These are phyloP conservation scores for Luidia sarsii DNA, from an alignment of 53 echinoderm and acorn worm species.

Conservation along the genomic window DNA sequence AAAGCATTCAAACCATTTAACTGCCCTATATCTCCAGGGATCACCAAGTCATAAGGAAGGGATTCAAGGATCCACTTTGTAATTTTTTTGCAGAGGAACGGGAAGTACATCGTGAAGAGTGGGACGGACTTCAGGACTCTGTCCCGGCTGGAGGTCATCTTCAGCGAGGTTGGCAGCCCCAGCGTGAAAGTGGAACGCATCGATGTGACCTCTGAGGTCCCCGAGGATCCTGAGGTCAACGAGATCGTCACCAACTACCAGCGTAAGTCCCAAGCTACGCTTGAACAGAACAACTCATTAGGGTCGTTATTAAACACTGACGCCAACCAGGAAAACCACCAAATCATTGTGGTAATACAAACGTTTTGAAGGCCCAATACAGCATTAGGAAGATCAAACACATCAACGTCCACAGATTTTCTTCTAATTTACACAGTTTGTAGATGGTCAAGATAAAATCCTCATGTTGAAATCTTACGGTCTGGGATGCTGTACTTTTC, in stretches of 20 bases:
- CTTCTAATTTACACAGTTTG: too few species aligned
- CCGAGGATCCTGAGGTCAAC: conserved; percentile 67
- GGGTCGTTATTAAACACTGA: not conserved
- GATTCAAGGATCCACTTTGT: too few species aligned
- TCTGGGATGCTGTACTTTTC: too few species aligned
- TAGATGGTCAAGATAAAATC: too few species aligned
- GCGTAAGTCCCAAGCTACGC: conserved; percentile 71
- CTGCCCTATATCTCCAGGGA: too few species aligned
- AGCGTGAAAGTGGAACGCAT: conserved; percentile 52
- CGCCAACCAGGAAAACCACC: not conserved
- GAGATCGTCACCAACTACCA: conserved; percentile 62
- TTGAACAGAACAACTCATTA: not conserved
- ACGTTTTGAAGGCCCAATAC: too few species aligned
- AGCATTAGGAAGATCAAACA: too few species aligned
- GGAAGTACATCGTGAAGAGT: conserved; percentile 74
- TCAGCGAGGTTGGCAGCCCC: conserved; percentile 38
- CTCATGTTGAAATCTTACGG: too few species aligned
- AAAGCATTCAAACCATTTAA: too few species aligned
- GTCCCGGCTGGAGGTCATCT: conserved; percentile 58
- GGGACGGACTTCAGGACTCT: conserved; percentile 78
- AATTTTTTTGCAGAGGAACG: conserved; percentile 78
- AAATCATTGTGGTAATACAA: too few species aligned
- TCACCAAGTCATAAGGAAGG: too few species aligned
- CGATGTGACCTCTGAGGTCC: conserved; percentile 55
- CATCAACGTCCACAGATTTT: too few species aligned